These are phyloP conservation scores for Tinamus guttatus DNA, from an alignment of 2,113 vertebrate species.

Conservation along the genomic window DNA sequence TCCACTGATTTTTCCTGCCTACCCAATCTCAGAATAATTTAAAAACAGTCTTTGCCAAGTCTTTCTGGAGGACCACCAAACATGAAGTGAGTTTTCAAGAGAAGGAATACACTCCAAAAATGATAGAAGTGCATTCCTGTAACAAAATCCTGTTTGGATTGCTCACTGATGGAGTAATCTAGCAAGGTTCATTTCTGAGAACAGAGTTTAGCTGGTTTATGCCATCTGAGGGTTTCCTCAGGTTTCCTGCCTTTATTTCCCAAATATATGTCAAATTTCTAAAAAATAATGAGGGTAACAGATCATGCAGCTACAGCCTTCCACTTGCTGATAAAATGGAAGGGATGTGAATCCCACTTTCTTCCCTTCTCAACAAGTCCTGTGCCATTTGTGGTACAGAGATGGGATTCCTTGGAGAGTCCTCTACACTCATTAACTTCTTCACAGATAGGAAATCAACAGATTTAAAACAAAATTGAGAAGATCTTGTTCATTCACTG, in stretches of 20 bases:
- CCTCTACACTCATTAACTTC: background rate
- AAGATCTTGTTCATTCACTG: background rate
- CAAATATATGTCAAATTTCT: background rate
- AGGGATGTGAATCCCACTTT: background rate
- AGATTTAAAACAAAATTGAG: background rate
- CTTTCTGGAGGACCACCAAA: background rate
- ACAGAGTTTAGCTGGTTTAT: background rate
- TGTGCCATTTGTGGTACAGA: background rate
- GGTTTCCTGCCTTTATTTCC: background rate
- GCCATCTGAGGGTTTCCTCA: background rate
- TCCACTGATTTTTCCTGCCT: background rate
- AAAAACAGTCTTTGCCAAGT: background rate
- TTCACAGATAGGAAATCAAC: background rate
- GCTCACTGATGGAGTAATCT: background rate
- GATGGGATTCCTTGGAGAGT: background rate
- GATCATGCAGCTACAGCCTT: background rate
- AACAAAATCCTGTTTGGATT: background rate
- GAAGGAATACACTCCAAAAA: background rate
- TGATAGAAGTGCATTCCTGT: accelerated
- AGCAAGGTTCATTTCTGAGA: background rate
- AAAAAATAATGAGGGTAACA: background rate
- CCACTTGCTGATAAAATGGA: background rate
- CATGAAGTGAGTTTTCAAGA: background rate
- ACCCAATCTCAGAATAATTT: background rate
- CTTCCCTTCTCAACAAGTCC: background rate